Conservation (phyloP, 2,888 invertebrate species). For the Thalpophila matura region DNA sequence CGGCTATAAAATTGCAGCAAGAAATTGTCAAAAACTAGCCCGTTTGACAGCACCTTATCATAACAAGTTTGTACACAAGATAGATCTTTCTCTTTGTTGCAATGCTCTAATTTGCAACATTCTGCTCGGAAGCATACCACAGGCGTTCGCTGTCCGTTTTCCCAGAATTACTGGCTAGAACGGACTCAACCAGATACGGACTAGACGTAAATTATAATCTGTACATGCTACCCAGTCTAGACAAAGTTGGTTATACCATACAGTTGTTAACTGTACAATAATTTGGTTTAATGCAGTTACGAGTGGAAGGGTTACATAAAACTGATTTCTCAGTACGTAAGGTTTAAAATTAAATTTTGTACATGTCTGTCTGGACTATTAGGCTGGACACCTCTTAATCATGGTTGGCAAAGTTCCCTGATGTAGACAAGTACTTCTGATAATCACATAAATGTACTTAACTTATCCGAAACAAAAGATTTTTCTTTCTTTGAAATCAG, state of each 20-base stretch:
- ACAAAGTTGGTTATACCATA: neutral
- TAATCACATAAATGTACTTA: no score
- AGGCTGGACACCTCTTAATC: no score
- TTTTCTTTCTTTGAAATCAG: no score
- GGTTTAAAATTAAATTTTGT: neutral
- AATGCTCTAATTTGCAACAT: neutral
- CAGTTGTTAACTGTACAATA: neutral
- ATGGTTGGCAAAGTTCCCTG: no score
- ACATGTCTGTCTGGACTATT: no score
- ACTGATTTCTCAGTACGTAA: neutral
- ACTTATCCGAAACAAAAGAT: no score
- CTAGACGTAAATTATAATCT: slow-evolving; percentile 26
- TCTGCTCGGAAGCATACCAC: neutral
- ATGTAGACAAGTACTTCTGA: no score
- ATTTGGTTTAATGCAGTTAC: neutral
- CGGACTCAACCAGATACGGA: slow-evolving; percentile 5
- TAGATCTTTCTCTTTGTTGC: neutral
- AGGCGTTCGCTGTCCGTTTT: neutral
- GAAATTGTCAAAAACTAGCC: no score
- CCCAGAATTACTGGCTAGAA: neutral
- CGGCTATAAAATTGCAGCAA: no score
- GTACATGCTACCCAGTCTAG: neutral
- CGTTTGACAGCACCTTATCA: no score
- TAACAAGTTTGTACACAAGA: no score
- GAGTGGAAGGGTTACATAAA: neutral